Evolutionary conservation across 2,888 invertebrate species (phyloP).

Genomic region (Trichogramma evanescens): DNA sequence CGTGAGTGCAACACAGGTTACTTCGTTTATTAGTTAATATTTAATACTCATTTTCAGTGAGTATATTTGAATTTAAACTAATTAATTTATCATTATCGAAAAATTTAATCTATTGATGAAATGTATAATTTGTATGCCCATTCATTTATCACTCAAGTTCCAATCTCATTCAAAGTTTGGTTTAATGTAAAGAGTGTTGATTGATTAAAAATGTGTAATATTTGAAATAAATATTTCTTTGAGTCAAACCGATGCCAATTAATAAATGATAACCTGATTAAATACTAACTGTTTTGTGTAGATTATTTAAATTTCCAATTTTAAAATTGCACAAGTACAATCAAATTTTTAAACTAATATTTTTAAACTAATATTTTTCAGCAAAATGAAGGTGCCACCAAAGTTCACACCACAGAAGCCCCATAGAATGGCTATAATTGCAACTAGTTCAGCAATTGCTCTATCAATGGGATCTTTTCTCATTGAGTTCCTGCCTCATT

Average conservation of each 20-base stretch:
- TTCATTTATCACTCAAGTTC: no score
- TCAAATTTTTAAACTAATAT: neutral
- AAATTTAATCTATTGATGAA: no score
- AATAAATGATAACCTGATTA: no score
- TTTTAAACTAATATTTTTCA: neutral
- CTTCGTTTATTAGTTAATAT: neutral
- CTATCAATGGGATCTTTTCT: neutral
- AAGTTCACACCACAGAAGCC: neutral
- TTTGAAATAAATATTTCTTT: no score
- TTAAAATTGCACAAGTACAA: neutral
- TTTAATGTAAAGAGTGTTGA: no score
- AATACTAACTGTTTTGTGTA: neutral
- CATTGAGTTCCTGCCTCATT: constrained; percentile 49
- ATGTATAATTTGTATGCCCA: no score
- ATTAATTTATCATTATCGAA: neutral
- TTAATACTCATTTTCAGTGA: neutral
- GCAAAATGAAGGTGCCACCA: neutral
- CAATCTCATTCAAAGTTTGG: no score
- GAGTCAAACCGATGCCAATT: no score
- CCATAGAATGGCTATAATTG: neutral
- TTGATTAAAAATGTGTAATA: no score
- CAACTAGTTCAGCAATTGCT: neutral
- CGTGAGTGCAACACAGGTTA: neutral
- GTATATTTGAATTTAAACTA: neutral
- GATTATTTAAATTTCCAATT: neutral